Evolutionary conservation across 53 echinoderm and acorn worm genomes (phyloP), one percentile per base, ranked within the genome.

Genomic region (Hippasteria phrygiana): DNA sequence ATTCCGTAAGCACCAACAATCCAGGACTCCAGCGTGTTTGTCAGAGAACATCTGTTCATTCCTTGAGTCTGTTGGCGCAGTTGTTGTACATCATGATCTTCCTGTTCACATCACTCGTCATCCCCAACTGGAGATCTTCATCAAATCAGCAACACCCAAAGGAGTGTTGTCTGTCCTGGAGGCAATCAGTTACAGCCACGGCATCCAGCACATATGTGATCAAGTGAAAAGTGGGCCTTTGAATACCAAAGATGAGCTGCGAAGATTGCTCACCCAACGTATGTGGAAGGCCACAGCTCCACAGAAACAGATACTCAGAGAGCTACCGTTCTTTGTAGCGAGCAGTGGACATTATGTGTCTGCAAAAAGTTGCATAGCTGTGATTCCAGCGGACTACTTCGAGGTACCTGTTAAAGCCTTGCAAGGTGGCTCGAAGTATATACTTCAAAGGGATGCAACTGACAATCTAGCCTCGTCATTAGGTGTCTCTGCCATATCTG

Each of bases 161-260:
- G 91, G 91, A 29, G 77, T 91, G 33, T 47, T 91, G 76, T 8
- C 46, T 4, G 34, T 84, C 31, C 34, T 89, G 28, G 55, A 69
- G 22, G 10, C 51, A 53, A 43, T 22, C 36, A 71, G 48, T 54
- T 6, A 0, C 17, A 22, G 31, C 0, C 29, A 43, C 46, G 64
- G 27, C 5, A 4, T 9, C 16, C 2, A 50, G 27, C 35, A 45
- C 33, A 40, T 72, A 5, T 5, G 22, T 24, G n/a, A 71, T 2
- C 1, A 7, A 26, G 74, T 66, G 13, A 24, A 64, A 10, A 34
- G 20, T 14, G 20, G 71, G 39, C 12, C 35, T 7, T 12, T 14
- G 22, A 26, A 36, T 24, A 18, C 43, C n/a, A 78, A 33, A 20
- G 80, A 89, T 20, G 66, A 55, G 18, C 47, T 89, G 5, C 38